Evolutionary conservation across 2,888 invertebrate genomes (phyloP), one percentile per base, ranked within the genome.

Genomic region (Exephanes ischioxanthus): DNA sequence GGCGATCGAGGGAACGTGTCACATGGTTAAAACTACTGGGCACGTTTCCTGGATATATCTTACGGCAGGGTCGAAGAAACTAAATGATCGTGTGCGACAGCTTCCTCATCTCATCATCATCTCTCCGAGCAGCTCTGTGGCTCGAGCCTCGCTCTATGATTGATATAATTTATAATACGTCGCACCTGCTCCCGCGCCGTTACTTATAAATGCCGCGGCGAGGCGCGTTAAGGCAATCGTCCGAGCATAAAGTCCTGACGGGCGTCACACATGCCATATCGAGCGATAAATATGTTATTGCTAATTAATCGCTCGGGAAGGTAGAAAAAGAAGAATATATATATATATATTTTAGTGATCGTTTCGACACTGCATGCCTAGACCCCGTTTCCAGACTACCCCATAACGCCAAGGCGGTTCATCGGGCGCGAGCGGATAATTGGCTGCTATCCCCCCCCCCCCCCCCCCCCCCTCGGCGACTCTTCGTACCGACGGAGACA

Each of bases 31-130:
- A 41, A 67, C 67, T 41, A 67, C 67, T n/a, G 67, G 19, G 41
- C 37, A 67, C 19, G 41, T 67, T 67, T 76, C 19, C 33, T 63
- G 55, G 63, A 71, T 41, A 66, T 53, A 66, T 51, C 33, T 51
- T 16, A 19, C 14, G 48, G 41, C 6, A 45, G 37, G 61, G 55
- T 71, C 53, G 19, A 48, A 41, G 71, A 72, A 37, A 66, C 66
- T 63, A 66, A 48, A 72, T 26, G 37, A 19, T 48, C 45, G 37
- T 63, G 53, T 16, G 51, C 63, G 80, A 76, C 70, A 81, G 66
- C 45, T 53, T 72, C 70, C 55, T 78, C 68, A 61, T 58, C 68
- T n/a, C 53, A 68, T 68, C 63, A 75, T 75, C 30, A 68, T 75
- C 61, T 81, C 67, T 51, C 51, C 26, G 53, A 53, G 37, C 67